Evolutionary conservation across 2,888 invertebrate species (phyloP), one percentile per base, ranked within the genome.

Genomic region (Aleiodes leptofemur): DNA sequence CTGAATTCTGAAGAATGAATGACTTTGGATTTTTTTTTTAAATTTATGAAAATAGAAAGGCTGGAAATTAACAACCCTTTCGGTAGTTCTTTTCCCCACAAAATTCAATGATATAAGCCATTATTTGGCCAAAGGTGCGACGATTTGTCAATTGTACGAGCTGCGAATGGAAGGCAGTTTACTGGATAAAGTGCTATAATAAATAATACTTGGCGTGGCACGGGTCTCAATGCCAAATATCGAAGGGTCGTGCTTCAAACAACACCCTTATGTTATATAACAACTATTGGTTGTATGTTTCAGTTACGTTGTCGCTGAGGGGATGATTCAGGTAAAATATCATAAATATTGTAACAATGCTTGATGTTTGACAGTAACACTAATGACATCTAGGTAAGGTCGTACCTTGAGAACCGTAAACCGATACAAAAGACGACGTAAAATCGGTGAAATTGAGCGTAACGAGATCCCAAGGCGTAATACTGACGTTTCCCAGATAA

Each of bases 401-500:
- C 73, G 71, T 80, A 77, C 76, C 80, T 82, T 79, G 81, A 83
- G 81, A 83, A 82, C 83, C 86, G 87, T 86, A 84, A 83, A 83
- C 83, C 82, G 84, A 83, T 82, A 86, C 85, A 87, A 87, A 85
- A 82, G 83, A 68, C 82, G 80, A 82, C 76, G 81, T 83, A 83
- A 86, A 87, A 87, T 86, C 86, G 86, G 87, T 87, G 86, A 88
- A 89, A 89, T 89, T 88, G 88, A 87, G 88, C 86, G 85, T 86
- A 86, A 86, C 83, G 83, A 81, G 82, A 74, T 69, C 56, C 61
- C 66, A 69, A 78, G 73, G 56, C 56, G 80, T 76, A 74, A 16
- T 29, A 64, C 64, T 73, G 72, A 77, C 69, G 31, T 64, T 56
- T 72, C 55, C 55, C 23, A 34, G 68, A 72, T 75, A 70, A 74